phyloP scores from a whole-genome alignment of 2,113 vertebrate species.

The Beaufortia kweichowensis region DNA sequence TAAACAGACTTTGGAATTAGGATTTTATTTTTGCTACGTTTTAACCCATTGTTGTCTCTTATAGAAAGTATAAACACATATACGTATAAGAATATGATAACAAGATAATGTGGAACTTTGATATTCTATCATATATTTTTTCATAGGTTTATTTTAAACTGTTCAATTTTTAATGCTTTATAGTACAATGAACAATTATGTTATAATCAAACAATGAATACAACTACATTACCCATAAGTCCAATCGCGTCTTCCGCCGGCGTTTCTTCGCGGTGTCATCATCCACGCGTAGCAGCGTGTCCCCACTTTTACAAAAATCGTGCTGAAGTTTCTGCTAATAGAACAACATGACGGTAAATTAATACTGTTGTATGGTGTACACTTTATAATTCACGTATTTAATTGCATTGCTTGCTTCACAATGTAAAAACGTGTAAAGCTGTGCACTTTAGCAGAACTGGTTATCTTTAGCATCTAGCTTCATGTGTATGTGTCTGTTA shows the following conservation, averaged over 20 bases:
- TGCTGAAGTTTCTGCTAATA: background rate
- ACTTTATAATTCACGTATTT: background rate
- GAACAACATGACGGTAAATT: conserved; percentile 69
- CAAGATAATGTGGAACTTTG: too few species aligned
- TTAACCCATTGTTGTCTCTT: too few species aligned
- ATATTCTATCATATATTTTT: too few species aligned
- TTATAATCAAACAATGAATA: too few species aligned
- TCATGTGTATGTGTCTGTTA: background rate
- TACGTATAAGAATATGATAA: too few species aligned
- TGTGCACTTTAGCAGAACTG: background rate
- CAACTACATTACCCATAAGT: conserved; percentile 66
- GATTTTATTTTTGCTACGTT: too few species aligned
- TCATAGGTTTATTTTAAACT: too few species aligned
- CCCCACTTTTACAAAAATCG: conserved; percentile 34
- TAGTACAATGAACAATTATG: too few species aligned
- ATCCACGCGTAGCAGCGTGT: conserved; percentile 63
- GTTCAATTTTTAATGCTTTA: too few species aligned
- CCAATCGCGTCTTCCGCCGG: background rate
- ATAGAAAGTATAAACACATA: too few species aligned
- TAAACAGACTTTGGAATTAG: too few species aligned
- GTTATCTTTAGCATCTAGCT: conserved; percentile 23
- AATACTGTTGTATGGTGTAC: background rate
- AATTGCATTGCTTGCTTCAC: background rate
- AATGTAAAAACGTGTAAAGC: background rate
- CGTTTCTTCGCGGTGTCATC: conserved; percentile 61